A percentile compares a stretch with the other conserved stretches of the same genome.
Evolutionary conservation across 1,140 invertebrate genomes (phyloP).

Genomic region (Laupala kohalensis): DNA sequence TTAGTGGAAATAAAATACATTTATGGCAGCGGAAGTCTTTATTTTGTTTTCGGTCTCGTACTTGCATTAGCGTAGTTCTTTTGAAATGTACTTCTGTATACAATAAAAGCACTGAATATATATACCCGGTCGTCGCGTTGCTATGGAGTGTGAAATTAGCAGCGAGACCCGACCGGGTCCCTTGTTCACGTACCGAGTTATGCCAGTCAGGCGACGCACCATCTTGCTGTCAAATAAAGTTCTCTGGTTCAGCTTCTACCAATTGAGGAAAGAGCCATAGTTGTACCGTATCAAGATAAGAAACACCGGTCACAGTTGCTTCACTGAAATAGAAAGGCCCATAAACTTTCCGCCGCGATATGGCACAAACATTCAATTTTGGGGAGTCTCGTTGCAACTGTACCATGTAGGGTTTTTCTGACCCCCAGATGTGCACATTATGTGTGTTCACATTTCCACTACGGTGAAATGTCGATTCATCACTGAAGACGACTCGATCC

Average conservation of each 20-base stretch:
- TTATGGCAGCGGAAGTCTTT: no score
- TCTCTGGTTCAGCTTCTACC: constrained; percentile 2
- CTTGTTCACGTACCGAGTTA: constrained; percentile 19
- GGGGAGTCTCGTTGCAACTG: constrained; percentile 2
- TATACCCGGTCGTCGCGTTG: no score
- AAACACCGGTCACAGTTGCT: not conserved
- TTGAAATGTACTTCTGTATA: no score
- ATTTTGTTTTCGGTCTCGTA: no score
- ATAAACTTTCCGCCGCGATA: constrained; percentile 7
- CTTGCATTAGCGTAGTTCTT: no score
- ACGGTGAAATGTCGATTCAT: constrained; percentile 5
- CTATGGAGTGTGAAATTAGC: no score
- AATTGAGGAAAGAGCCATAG: constrained; percentile 5
- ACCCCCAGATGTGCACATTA: constrained; percentile 6
- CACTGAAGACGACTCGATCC: constrained; percentile 10
- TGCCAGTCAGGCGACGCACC: constrained; percentile 26
- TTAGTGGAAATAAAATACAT: no score
- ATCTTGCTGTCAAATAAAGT: constrained; percentile 26
- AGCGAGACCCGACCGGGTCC: no score
- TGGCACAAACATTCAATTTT: constrained; percentile 6
- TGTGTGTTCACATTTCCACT: constrained; percentile 2
- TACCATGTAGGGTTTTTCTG: constrained; percentile 8
- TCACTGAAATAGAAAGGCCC: constrained; percentile 2
- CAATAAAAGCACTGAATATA: no score
- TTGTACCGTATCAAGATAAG: constrained; percentile 4